These are phyloP conservation scores for Leucopternis melanops DNA, from an alignment of 2,113 vertebrate genomes.

Conservation along the genomic window DNA sequence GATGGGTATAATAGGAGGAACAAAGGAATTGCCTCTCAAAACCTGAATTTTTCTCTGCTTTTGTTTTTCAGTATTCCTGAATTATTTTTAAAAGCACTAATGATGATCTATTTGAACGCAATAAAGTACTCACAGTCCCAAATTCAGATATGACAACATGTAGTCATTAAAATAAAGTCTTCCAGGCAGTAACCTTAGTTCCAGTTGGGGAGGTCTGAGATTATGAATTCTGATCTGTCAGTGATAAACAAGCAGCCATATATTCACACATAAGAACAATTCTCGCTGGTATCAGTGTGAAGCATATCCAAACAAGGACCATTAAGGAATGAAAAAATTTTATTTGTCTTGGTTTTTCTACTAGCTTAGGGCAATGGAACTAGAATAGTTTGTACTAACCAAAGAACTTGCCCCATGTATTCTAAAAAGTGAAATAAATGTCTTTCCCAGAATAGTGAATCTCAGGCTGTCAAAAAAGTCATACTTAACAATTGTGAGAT, in stretches of 20 bases:
- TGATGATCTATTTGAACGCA: not conserved
- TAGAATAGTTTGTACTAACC: not conserved
- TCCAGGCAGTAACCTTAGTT: not conserved
- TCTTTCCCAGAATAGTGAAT: not conserved
- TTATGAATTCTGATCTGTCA: not conserved
- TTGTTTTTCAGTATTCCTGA: not conserved
- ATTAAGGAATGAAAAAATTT: not conserved
- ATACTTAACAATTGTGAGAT: not conserved
- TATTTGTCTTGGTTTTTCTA: not conserved
- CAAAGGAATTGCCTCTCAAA: not conserved
- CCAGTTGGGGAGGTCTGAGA: not conserved
- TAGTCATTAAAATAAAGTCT: not conserved
- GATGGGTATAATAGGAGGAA: not conserved
- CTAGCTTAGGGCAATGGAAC: not conserved
- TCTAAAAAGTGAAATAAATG: not conserved
- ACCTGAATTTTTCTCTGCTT: not conserved
- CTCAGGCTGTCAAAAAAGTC: not conserved
- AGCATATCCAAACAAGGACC: not conserved
- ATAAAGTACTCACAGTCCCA: not conserved
- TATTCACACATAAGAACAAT: too few relatives aligned
- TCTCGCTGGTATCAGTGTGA: too few relatives aligned
- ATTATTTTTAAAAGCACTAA: not conserved
- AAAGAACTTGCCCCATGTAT: not conserved
- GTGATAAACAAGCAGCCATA: not conserved
- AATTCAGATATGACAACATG: not conserved